Base-by-base conservation (phyloP, 2,113 vertebrate species). In the Colistium nudipinnis region DNA sequence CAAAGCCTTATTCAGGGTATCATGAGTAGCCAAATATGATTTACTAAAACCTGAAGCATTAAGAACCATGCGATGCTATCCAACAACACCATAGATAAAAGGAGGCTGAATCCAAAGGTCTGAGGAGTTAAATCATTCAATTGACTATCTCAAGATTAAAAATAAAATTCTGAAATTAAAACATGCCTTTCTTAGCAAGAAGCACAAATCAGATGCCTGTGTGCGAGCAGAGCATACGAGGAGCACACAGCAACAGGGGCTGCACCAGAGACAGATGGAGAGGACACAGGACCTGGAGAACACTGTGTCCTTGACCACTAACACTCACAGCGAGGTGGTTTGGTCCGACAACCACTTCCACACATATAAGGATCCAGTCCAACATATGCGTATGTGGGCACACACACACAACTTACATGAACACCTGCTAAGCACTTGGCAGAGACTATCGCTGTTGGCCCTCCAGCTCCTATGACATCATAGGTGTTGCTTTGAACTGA, bases 191-290 rank as follows among this genome's bases (percentile, higher is more conserved):
- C 55, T 62, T 1, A 1, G 38, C 2, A 9, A 59, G 2, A 17
- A 30, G 16, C 35, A 53, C 9, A 30, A 39, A 3, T 78, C 33
- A 22, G 19, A 63, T 28, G 49, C 24, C 49, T 35, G 39, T 6
- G 19, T 12, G 19, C 7, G 27, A 8, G 25, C 53, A 9, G 17
- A 62, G 47, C n/a, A n/a, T 3, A 63, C 12, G 14, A 49, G 5
- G 66, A 16, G 36, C 35, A 49, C 36, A 30, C 31, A 45, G 57
- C 66, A 41, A 64, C 54, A 63, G 7, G 38, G 64, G 24, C 38
- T 28, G 28, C 55, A 74, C 69, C 43, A 39, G 27, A 71, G 67
- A 80, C 90, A 91, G 87, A 88, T 83, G 88, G 90, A 75, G 17
- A 57, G 68, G 83, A 84, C 83, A 35, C 74, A 13, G 87, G 80